These are phyloP conservation scores for Sacculina carcini DNA, from an alignment of 2,888 invertebrate species.

Conservation along the genomic window DNA sequence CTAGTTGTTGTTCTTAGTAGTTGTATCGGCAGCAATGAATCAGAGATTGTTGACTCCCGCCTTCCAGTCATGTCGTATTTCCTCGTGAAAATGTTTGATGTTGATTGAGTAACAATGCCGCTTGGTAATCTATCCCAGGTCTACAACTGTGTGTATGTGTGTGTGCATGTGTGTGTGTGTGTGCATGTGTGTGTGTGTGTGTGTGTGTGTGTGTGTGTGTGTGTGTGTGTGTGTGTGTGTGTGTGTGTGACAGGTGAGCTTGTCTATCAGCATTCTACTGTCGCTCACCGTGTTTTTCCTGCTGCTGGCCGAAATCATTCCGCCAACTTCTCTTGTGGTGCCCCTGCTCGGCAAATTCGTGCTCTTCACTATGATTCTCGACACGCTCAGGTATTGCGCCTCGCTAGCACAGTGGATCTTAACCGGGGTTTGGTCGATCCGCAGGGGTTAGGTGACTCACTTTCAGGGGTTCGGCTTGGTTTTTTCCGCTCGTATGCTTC, in stretches of 20 bases:
- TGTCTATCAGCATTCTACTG: constrained; percentile 80
- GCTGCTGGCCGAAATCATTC: constrained; percentile 61
- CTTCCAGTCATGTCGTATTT: too few species aligned
- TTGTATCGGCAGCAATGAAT: too few species aligned
- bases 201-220: neutral
- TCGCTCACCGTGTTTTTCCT: constrained; percentile 90
- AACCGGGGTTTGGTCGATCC: too few species aligned
- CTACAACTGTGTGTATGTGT: neutral
- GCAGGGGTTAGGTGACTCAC: too few species aligned
- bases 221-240: constrained; percentile 1
- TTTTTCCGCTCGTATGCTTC: too few species aligned
- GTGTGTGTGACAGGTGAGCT: constrained; percentile 37
- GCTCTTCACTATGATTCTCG: constrained; percentile 83
- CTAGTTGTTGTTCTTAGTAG: too few species aligned
- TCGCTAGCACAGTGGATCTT: too few species aligned
- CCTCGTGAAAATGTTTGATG: too few species aligned
- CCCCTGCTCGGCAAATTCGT: constrained; percentile 80
- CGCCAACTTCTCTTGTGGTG: constrained; percentile 74
- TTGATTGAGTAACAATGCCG: too few species aligned
- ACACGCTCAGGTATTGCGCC: constrained; percentile 81
- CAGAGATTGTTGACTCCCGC: too few species aligned
- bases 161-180: neutral
- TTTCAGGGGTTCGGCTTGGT: too few species aligned
- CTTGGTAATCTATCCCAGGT: too few species aligned
- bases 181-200: neutral